A percentile compares a stretch with the other conserved stretches of the same genome.
phyloP scores from a whole-genome alignment of 2,113 vertebrate species.

The Ceuthmochares aereus region DNA sequence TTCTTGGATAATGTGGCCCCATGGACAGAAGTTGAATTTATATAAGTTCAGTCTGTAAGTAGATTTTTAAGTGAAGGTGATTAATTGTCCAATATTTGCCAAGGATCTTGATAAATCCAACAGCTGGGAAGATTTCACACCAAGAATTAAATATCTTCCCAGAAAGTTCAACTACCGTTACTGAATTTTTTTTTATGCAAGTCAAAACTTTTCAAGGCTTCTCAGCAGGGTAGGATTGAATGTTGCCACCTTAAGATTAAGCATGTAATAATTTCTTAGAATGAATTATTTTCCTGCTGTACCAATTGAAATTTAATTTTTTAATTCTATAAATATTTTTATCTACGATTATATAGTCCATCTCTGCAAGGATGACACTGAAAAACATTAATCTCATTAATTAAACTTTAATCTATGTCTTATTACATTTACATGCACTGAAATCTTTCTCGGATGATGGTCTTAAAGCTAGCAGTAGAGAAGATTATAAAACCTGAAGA shows the following conservation, averaged over 20 bases:
- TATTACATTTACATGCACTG: background rate
- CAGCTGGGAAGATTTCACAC: background rate
- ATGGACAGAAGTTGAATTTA: background rate
- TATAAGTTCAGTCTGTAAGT: background rate
- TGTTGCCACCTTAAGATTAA: background rate
- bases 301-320: background rate
- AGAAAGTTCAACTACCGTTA: background rate
- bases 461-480: background rate
- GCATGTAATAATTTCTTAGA: background rate
- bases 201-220: background rate
- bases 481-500: background rate
- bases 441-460: background rate
- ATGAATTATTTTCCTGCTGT: background rate
- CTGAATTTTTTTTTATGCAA: background rate
- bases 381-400: constrained; percentile 16
- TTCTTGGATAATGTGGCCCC: background rate
- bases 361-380: background rate
- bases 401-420: constrained; percentile 44
- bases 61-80: background rate
- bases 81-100: background rate
- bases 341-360: background rate
- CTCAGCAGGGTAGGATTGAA: background rate
- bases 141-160: background rate
- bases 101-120: background rate
- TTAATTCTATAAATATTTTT: constrained; percentile 16